These are phyloP conservation scores for Antheraea yamamai DNA, from an alignment of 2,888 invertebrate genomes.

Conservation along the genomic window DNA sequence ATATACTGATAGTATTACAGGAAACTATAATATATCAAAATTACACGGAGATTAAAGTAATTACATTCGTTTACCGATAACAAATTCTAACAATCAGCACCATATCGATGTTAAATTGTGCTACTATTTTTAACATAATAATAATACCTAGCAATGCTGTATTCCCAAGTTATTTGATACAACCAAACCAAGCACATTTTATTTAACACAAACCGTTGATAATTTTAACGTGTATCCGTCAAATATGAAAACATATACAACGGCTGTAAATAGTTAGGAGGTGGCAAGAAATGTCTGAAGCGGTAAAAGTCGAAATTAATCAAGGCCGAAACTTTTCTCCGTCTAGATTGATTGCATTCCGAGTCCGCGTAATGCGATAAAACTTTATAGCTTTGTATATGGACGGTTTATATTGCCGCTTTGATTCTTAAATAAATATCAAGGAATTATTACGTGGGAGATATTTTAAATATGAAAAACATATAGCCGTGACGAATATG, in stretches of 20 bases:
- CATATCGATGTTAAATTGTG: not conserved
- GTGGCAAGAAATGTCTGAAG: conserved; percentile 5
- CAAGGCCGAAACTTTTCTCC: conserved; percentile 5
- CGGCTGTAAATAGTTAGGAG: not conserved
- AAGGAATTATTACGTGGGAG: conserved; percentile 15
- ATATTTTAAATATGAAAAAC: conserved; percentile 17
- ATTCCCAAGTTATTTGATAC: conserved; percentile 20
- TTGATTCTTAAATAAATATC: conserved; percentile 18
- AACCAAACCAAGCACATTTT: conserved; percentile 22
- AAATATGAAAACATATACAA: conserved; percentile 13
- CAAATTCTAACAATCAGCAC: not conserved
- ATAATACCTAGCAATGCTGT: conserved; percentile 21
- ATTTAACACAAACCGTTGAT: conserved; percentile 8
- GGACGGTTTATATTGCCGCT: conserved; percentile 14
- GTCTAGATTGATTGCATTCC: conserved; percentile 2
- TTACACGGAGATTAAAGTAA: not conserved
- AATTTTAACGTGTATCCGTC: conserved; percentile 10
- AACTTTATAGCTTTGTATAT: conserved; percentile 5
- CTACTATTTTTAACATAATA: not conserved
- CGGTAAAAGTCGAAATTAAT: conserved; percentile 2
- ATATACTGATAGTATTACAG: not conserved
- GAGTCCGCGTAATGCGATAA: conserved; percentile 7
- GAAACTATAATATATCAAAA: not conserved
- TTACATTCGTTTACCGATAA: not conserved
- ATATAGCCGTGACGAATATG: conserved; percentile 11